Base-by-base conservation (phyloP, 2,113 vertebrate genomes). In the Otocyon megalotis region DNA sequence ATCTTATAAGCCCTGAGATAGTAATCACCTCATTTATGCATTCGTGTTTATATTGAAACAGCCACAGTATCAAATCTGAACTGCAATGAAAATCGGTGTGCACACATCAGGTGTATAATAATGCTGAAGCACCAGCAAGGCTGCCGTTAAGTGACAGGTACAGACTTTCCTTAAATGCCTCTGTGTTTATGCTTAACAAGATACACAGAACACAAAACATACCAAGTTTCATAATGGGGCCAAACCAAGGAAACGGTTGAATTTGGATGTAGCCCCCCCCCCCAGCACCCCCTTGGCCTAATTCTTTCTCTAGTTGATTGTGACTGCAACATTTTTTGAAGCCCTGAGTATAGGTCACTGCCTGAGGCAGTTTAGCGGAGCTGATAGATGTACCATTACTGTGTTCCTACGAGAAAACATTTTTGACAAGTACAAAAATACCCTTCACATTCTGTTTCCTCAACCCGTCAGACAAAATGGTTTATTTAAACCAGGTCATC, bases 371-470 rank as follows among this genome's bases (percentile, higher is more conserved):
- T 37, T 76, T 48, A 95, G 87, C n/a, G 74, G 65, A 77, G 71
- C n/a, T 92, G 87, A 95, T 22, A 95, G 94, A 95, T 88, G 82
- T 35, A 77, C 24, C 28, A 20, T 90, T 89, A 88, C 19, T 63
- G 8, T 53, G 53, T 30, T 77, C 37, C 86, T 92, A 15, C 0
- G 80, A 88, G 95, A 93, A 97, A 97, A 92, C 22, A 12, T 84
- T 95, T 96, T 62, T 84, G 89, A 96, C 93, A 94, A n/a, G 85
- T 85, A 93, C 84, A 93, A 87, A 95, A 96, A 96, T 97, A 94
- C 56, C 54, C 92, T 97, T 97, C 83, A 88, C 14, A 1, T 96
- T 84, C 69, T 26, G 5, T 88, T 94, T 97, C 69, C 26, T 97
- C 80, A 50, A 53, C 48, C 65, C 19, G 53, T 65, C 37, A 90